These are phyloP conservation scores for Trachops cirrhosus DNA, from an alignment of 2,797 vertebrate genomes.

Conservation along the genomic window DNA sequence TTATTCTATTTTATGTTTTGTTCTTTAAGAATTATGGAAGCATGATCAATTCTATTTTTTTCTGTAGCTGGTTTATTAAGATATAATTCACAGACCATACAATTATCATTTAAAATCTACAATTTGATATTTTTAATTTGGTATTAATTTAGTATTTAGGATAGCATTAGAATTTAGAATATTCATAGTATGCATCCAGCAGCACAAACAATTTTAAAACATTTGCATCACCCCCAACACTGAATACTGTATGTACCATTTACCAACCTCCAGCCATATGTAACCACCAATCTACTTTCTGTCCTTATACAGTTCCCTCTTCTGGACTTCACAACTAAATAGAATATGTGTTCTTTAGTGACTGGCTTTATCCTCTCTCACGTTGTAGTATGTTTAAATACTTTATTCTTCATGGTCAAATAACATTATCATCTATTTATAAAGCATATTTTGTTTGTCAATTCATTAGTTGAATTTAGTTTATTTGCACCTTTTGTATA, in stretches of 20 bases:
- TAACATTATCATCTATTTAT: neutral
- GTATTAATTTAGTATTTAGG: neutral
- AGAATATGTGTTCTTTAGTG: neutral
- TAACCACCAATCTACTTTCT: neutral
- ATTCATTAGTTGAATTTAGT: neutral
- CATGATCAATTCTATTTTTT: neutral
- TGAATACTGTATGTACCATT: neutral
- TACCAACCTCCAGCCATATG: accelerated
- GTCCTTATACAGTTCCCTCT: neutral
- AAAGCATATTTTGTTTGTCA: neutral
- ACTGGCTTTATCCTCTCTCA: neutral
- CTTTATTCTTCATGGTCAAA: neutral
- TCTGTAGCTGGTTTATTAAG: neutral
- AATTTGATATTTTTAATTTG: neutral
- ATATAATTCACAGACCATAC: neutral
- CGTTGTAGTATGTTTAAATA: neutral
- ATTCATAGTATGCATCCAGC: neutral
- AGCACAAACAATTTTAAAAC: neutral
- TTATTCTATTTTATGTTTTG: neutral
- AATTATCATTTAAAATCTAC: neutral
- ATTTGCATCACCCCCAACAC: neutral
- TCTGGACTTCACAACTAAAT: neutral
- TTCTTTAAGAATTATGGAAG: neutral
- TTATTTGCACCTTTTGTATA: neutral
- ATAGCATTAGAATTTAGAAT: neutral